Percentiles rank a stretch among this genome's conserved stretches.
Conservation (phyloP, 2,797 vertebrate species). For the Sebastes flavidus region DNA sequence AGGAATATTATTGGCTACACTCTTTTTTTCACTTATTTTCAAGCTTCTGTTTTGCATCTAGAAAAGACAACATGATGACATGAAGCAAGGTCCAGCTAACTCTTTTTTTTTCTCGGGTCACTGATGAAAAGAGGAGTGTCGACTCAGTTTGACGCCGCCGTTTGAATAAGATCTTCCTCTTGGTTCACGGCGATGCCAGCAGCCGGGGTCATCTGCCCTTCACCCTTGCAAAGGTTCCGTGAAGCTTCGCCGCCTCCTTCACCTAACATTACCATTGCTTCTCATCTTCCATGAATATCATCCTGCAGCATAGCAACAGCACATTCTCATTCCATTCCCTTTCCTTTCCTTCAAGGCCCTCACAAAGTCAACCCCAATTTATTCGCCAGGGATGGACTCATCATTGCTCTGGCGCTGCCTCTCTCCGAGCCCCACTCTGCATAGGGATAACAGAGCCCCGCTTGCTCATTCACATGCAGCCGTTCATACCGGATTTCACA, state of each 20-base stretch:
- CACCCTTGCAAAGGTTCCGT: constrained; percentile 43
- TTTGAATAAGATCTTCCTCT: constrained; percentile 20
- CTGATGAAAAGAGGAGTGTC: constrained; percentile 13
- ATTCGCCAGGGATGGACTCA: constrained; percentile 71
- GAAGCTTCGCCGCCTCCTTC: constrained; percentile 38
- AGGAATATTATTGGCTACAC: constrained; percentile 2
- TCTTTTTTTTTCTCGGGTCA: constrained; percentile 8
- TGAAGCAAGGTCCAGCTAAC: background rate
- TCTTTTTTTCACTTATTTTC: constrained; percentile 10
- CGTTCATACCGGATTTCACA: constrained; percentile 59
- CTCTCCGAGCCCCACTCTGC: constrained; percentile 57
- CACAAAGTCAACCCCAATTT: constrained; percentile 79
- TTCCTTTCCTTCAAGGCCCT: constrained; percentile 71
- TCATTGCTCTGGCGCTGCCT: constrained; percentile 65
- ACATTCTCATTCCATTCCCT: constrained; percentile 71
- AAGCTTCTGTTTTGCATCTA: constrained; percentile 25
- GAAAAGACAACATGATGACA: constrained; percentile 19
- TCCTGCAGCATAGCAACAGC: constrained; percentile 64
- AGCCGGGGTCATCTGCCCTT: constrained; percentile 45
- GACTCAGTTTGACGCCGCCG: constrained; percentile 18
- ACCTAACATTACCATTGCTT: constrained; percentile 50
- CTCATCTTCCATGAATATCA: constrained; percentile 65
- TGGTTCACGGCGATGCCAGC: background rate
- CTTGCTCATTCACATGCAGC: constrained; percentile 70
- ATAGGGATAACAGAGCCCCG: constrained; percentile 52